phyloP scores from a whole-genome alignment of 2,888 invertebrate genomes.

The Leucania comma region DNA sequence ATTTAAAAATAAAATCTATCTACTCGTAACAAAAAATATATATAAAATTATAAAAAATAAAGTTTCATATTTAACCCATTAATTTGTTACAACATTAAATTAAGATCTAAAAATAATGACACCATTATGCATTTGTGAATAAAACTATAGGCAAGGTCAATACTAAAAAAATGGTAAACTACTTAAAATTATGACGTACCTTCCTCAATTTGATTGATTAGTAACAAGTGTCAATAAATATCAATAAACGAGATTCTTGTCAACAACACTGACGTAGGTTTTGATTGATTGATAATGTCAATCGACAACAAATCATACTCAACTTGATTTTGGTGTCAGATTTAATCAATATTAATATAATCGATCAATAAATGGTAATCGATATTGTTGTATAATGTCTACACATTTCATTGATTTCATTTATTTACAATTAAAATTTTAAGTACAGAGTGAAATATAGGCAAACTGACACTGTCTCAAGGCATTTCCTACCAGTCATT shows the following conservation, averaged over 20 bases:
- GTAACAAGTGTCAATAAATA: constrained; percentile 6
- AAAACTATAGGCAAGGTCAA: no score
- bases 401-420: constrained; percentile 1
- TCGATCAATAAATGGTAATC: constrained; percentile 29
- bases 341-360: constrained; percentile 26
- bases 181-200: neutral
- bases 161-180: neutral
- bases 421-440: neutral
- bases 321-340: constrained; percentile 28
- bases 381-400: constrained; percentile 15
- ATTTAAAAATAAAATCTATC: no score
- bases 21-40: no score
- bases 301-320: constrained; percentile 19
- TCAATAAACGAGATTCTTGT: constrained; percentile 4
- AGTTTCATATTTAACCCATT: no score
- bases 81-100: no score
- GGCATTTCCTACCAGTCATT: neutral
- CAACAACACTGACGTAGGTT: constrained; percentile 3
- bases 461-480: neutral
- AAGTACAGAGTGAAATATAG: neutral
- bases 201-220: neutral
- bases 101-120: no score
- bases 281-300: constrained; percentile 37
- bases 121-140: no score
- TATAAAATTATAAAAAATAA: no score